phyloP scores from a whole-genome alignment of 2,888 invertebrate species.

The Rhynchonema sp. region DNA sequence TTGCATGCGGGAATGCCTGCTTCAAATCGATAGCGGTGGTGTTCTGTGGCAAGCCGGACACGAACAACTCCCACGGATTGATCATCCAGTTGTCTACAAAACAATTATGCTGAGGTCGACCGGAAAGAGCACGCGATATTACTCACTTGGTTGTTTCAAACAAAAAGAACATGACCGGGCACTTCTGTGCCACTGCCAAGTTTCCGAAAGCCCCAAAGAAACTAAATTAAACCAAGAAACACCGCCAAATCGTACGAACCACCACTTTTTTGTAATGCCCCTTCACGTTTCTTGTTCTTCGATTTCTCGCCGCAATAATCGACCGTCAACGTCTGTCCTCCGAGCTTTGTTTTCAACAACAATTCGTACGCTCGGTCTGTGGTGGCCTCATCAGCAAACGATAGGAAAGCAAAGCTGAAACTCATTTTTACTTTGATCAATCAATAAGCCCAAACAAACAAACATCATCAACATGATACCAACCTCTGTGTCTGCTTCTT shows the following conservation, averaged over 20 bases:
- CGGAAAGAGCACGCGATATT: too few relatives aligned
- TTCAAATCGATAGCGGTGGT: neutral
- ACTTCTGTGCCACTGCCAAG: too few relatives aligned
- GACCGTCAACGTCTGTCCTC: neutral
- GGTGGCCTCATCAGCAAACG: neutral
- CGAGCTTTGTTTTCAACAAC: neutral
- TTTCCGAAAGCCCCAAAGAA: too few relatives aligned
- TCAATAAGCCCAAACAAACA: neutral
- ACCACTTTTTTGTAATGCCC: too few relatives aligned
- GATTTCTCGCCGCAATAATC: neutral
- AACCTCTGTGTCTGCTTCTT: neutral
- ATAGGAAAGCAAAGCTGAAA: neutral
- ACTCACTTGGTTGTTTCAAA: too few relatives aligned
- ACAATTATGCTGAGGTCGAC: neutral
- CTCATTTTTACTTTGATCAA: neutral
- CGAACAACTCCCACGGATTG: slow-evolving; percentile 1
- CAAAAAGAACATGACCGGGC: too few relatives aligned
- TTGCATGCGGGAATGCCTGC: neutral
- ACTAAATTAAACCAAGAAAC: too few relatives aligned
- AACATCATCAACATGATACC: neutral
- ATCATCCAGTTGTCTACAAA: neutral
- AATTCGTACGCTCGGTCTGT: neutral
- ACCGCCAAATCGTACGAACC: too few relatives aligned
- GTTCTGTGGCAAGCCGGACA: neutral
- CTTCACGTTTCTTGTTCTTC: neutral